Evolutionary conservation across 2,888 invertebrate species (phyloP).

Genomic region (Stenodema calcarata): DNA sequence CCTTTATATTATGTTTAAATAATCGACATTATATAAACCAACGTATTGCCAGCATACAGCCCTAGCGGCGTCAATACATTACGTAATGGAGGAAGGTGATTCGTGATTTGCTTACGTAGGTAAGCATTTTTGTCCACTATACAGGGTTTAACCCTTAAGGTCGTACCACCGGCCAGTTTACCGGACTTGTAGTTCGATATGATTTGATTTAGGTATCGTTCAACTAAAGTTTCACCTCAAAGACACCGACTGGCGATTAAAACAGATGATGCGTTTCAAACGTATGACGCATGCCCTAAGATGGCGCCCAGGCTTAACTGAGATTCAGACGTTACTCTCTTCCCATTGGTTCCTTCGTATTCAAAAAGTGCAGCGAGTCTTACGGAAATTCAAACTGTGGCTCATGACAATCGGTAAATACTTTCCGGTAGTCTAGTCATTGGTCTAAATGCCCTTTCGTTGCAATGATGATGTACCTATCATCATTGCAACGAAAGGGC

Average conservation of each 20-base stretch:
- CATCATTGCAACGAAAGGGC: too few relatives aligned
- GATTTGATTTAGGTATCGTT: not conserved
- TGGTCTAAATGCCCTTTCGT: not conserved
- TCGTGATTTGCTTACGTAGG: too few relatives aligned
- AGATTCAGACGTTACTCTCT: constrained; percentile 15
- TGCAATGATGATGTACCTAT: not conserved
- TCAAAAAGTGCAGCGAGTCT: constrained; percentile 32
- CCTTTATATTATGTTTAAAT: too few relatives aligned
- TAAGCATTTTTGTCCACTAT: too few relatives aligned
- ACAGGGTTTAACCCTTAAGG: too few relatives aligned
- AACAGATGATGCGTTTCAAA: not conserved
- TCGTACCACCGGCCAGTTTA: too few relatives aligned
- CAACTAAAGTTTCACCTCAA: not conserved
- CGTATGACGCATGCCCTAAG: constrained; percentile 1
- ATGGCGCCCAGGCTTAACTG: not conserved
- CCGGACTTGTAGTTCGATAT: too few relatives aligned
- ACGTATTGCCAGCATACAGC: too few relatives aligned
- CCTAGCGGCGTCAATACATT: too few relatives aligned
- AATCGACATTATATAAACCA: too few relatives aligned
- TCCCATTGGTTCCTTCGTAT: constrained; percentile 51
- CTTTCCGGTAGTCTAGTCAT: not conserved
- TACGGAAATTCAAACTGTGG: constrained; percentile 47
- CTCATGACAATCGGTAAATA: constrained; percentile 31
- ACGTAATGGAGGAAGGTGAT: too few relatives aligned
- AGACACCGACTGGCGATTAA: not conserved